phyloP scores from a whole-genome alignment of 2,797 vertebrate species.

The Paguma larvata region DNA sequence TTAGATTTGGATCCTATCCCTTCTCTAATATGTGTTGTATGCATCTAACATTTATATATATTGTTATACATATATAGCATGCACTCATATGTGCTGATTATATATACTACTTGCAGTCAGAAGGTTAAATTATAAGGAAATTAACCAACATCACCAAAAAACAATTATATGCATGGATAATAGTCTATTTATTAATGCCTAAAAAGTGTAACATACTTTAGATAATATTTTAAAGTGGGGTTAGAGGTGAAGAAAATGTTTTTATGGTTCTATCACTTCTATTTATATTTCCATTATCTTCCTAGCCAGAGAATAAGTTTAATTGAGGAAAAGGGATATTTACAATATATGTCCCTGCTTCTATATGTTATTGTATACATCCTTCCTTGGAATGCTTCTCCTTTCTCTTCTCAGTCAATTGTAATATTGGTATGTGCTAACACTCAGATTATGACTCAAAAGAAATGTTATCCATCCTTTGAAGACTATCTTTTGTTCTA shows the following conservation, averaged over 20 bases:
- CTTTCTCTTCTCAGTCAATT: neutral
- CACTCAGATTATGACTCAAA: neutral
- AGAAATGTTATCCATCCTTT: neutral
- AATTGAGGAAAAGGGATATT: neutral
- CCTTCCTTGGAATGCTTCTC: neutral
- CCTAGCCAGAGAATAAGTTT: neutral
- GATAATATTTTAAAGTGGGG: slow-evolving; percentile 43
- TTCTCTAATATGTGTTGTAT: slow-evolving; percentile 41
- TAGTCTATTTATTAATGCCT: neutral
- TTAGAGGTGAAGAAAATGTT: neutral
- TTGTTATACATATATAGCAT: neutral
- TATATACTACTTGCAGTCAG: neutral
- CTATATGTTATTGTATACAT: neutral
- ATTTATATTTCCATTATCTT: neutral
- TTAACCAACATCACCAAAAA: neutral
- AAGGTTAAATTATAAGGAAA: slow-evolving; percentile 23
- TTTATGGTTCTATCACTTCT: neutral
- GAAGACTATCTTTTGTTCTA: neutral
- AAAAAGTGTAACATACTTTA: neutral
- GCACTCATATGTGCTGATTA: neutral
- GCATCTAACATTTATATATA: neutral
- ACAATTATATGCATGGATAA: neutral
- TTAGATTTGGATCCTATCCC: neutral
- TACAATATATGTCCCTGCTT: neutral
- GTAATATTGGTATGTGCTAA: neutral